phyloP scores from a whole-genome alignment of 2,113 vertebrate genomes.

The Centropus unirufus region DNA sequence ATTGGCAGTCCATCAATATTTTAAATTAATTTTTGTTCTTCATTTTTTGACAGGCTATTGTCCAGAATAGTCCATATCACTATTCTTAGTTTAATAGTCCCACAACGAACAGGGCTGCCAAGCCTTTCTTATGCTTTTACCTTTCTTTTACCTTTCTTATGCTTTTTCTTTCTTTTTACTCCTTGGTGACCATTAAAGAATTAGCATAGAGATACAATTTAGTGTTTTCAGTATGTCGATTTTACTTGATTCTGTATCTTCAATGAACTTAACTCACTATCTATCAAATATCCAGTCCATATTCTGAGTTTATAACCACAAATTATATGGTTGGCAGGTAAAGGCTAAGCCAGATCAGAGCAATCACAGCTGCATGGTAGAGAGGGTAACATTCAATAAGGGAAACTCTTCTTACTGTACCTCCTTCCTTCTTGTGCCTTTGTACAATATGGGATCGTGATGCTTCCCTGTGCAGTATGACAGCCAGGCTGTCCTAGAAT shows the following conservation, averaged over 20 bases:
- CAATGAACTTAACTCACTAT: not conserved
- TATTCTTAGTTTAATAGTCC: not conserved
- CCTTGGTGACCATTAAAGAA: not conserved
- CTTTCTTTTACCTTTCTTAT: not conserved
- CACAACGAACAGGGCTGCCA: not conserved
- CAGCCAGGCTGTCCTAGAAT: not conserved
- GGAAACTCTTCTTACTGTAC: not conserved
- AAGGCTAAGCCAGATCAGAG: not conserved
- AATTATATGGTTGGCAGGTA: not conserved
- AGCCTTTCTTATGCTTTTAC: not conserved
- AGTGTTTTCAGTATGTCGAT: not conserved
- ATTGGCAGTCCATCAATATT: not conserved
- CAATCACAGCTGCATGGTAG: not conserved
- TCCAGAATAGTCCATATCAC: not conserved
- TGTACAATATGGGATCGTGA: not conserved
- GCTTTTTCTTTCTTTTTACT: not conserved
- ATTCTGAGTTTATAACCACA: not conserved
- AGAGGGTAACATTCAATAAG: not conserved
- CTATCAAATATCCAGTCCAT: fast-evolving
- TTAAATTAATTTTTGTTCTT: not conserved
- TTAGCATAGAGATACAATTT: not conserved
- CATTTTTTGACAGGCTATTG: not conserved
- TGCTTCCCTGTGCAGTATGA: not conserved
- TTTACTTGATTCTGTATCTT: not conserved
- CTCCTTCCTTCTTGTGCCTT: not conserved